Conservation (phyloP, 1,140 invertebrate genomes). For the Drosophila ohnishii region DNA sequence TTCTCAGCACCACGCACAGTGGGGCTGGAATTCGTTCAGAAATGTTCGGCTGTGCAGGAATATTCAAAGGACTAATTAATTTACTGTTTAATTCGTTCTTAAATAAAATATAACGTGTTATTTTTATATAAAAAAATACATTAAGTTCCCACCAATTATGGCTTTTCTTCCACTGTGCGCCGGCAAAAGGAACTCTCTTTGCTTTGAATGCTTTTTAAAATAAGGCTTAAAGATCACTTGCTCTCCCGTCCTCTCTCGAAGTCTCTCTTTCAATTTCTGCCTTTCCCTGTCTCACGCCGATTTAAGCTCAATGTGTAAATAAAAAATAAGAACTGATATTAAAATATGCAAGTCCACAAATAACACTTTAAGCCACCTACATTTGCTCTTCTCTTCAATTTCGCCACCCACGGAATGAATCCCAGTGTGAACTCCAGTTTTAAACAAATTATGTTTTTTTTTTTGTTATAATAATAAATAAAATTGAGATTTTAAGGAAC, state of each 20-base stretch:
- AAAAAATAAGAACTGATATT: conserved; percentile 5
- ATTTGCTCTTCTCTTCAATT: neutral
- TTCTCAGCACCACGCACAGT: conserved; percentile 32
- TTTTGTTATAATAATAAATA: neutral
- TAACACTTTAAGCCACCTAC: conserved; percentile 9
- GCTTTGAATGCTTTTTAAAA: conserved; percentile 21
- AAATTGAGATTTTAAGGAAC: neutral
- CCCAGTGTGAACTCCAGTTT: neutral
- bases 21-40: neutral
- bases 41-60: too few relatives aligned
- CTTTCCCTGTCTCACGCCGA: conserved; percentile 5
- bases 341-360: conserved; percentile 2
- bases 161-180: neutral
- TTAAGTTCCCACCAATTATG: neutral
- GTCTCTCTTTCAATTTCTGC: neutral
- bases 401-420: conserved; percentile 1
- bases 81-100: neutral
- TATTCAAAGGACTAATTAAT: neutral
- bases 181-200: conserved; percentile 18
- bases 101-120: neutral
- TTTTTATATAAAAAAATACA: neutral
- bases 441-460: too few relatives aligned
- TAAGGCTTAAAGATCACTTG: conserved; percentile 30
- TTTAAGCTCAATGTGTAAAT: conserved; percentile 3
- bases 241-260: conserved; percentile 3